Evolutionary conservation across 1,140 invertebrate species (phyloP).

Genomic region (Camponotus floridanus): DNA sequence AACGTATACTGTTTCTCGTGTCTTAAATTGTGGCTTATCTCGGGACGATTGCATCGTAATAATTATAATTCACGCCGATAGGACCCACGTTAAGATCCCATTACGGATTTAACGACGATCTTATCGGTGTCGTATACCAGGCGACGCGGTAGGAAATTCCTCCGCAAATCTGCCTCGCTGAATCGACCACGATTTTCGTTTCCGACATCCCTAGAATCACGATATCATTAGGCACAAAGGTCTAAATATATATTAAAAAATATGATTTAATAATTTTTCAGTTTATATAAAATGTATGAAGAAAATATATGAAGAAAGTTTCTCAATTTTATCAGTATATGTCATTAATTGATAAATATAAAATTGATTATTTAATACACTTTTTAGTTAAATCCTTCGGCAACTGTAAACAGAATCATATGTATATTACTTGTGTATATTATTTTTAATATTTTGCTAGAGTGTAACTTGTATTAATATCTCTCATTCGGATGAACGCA

Average conservation of each 20-base stretch:
- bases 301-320: neutral
- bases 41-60: conserved; percentile 66
- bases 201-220: conserved; percentile 13
- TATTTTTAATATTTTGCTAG: neutral
- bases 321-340: neutral
- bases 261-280: neutral
- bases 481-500: neutral
- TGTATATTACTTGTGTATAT: neutral
- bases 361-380: neutral
- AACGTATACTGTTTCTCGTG: neutral
- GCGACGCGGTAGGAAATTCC: conserved; percentile 71
- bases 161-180: conserved; percentile 70
- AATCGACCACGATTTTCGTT: conserved; percentile 61
- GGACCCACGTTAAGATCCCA: conserved; percentile 76
- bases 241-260: neutral
- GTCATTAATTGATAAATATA: neutral
- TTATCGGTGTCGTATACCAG: conserved; percentile 72
- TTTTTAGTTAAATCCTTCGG: neutral
- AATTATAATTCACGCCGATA: conserved; percentile 76
- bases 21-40: conserved; percentile 60
- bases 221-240: neutral
- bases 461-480: neutral
- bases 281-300: neutral
- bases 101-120: conserved; percentile 75
- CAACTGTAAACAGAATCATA: neutral